Conservation (phyloP, 2,888 invertebrate species). For the Rhabditoides inermis region DNA sequence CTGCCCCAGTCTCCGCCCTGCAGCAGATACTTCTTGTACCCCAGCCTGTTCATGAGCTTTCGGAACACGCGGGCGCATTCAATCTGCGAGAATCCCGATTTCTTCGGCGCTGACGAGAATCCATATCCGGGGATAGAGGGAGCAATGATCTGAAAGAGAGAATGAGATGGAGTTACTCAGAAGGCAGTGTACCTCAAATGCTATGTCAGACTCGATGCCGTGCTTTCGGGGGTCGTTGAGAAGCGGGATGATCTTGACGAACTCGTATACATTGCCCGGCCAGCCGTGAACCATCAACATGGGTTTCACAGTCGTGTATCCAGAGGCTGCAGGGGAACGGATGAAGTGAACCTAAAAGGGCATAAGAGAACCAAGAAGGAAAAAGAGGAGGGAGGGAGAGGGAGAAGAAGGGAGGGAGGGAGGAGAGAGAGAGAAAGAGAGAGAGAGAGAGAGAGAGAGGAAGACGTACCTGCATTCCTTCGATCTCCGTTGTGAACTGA, state of each 20-base stretch:
- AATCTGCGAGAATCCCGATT: slow-evolving; percentile 50
- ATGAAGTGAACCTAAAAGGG: slow-evolving; percentile 64
- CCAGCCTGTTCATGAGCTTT: slow-evolving; percentile 68
- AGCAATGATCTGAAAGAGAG: slow-evolving; percentile 55
- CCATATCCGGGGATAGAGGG: slow-evolving; percentile 61
- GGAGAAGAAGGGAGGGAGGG: slow-evolving; percentile 7
- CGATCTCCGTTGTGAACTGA: slow-evolving; percentile 70
- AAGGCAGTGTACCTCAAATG: not conserved
- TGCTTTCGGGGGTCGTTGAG: slow-evolving; percentile 59
- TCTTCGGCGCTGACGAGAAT: slow-evolving; percentile 60
- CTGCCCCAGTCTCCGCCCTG: slow-evolving; percentile 81
- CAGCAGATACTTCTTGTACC: slow-evolving; percentile 63
- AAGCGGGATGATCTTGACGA: slow-evolving; percentile 61
- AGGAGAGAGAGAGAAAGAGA: slow-evolving; percentile 1
- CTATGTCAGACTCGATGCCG: slow-evolving; percentile 20
- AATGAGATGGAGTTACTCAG: slow-evolving; percentile 1
- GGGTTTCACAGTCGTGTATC: slow-evolving; percentile 53
- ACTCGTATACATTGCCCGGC: slow-evolving; percentile 76
- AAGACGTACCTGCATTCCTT: slow-evolving; percentile 58
- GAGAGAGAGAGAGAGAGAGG: not conserved
- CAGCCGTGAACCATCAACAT: slow-evolving; percentile 73
- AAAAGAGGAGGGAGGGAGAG: slow-evolving; percentile 7
- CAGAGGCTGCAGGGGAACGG: slow-evolving; percentile 58
- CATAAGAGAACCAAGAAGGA: not conserved
- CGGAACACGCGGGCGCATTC: slow-evolving; percentile 58